phyloP scores from a whole-genome alignment of 2,113 vertebrate species.

The Gymnocephalus cernua region DNA sequence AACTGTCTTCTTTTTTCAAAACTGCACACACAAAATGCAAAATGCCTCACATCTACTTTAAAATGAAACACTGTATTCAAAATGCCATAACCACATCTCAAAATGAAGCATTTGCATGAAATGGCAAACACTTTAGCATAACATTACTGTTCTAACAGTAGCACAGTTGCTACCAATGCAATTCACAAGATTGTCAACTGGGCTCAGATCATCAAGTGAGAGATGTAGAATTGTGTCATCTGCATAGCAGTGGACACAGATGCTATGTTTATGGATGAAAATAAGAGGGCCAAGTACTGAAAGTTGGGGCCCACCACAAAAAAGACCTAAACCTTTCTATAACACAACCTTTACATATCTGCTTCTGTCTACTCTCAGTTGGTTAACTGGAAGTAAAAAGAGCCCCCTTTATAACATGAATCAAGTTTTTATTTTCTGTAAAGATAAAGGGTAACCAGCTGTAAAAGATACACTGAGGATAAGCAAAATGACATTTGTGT shows the following conservation, averaged over 20 bases:
- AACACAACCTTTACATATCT: background rate
- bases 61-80: too few relatives aligned
- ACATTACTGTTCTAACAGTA: too few relatives aligned
- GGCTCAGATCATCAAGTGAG: background rate
- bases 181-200: background rate
- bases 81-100: too few relatives aligned
- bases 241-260: background rate
- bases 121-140: too few relatives aligned
- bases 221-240: constrained; percentile 1
- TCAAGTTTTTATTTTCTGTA: background rate
- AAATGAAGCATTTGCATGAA: too few relatives aligned
- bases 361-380: background rate
- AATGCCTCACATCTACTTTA: too few relatives aligned
- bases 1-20: too few relatives aligned
- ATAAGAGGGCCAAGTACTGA: constrained; percentile 1
- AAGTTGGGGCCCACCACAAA: constrained; percentile 19
- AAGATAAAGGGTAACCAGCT: background rate
- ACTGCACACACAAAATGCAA: too few relatives aligned
- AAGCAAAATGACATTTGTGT: background rate
- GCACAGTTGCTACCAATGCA: too few relatives aligned
- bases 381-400: background rate
- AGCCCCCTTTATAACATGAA: background rate
- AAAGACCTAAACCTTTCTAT: background rate
- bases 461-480: background rate
- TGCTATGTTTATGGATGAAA: background rate